Base-by-base conservation (phyloP, 2,797 vertebrate genomes). In the Argyrosomus regius region DNA sequence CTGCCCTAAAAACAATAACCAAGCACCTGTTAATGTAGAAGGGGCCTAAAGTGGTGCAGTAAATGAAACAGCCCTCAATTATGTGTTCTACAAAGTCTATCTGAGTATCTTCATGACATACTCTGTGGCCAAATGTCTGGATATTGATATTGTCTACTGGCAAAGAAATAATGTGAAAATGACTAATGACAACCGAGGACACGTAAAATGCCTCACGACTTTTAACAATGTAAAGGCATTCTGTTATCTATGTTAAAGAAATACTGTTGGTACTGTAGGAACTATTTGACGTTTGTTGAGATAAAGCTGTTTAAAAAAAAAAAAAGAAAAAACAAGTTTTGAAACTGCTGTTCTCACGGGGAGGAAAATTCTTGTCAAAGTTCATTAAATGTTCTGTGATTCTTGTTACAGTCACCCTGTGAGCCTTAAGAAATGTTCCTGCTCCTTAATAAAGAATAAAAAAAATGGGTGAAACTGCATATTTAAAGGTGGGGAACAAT, bases 361-460 rank as follows among this genome's bases (percentile, higher is more conserved):
- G 74, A 69, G 50, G 48, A 64, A 73, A 60, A 31, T 24, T 82
- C 39, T 54, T 82, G 85, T 86, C 43, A 63, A 69, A 80, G 60
- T 85, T 82, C 20, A 62, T 82, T 87, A 82, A 83, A 71, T 93
- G 87, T 93, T 88, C 69, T 93, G 73, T 92, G 86, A 70, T 90
- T 86, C 80, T 87, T 91, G 87, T 94, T 87, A 68, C 75, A 78
- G 87, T 94, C 84, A 82, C 88, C 88, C 86, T 92, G 87, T 93
- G 83, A 91, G 90, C 90, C 91, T 92, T 93, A 91, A 90, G 61
- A 89, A 9, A 52, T 69, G 74, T 76, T 77, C 64, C 78, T 82
- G 58, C 72, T 78, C 75, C 45, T 39, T 66, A 61, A 74, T 84
- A 75, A 89, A 86, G 62, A 75, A 54, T 65, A 74, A 75, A 72